Conservation (phyloP, 2,888 invertebrate genomes). For the Hypercompe scribonia region DNA sequence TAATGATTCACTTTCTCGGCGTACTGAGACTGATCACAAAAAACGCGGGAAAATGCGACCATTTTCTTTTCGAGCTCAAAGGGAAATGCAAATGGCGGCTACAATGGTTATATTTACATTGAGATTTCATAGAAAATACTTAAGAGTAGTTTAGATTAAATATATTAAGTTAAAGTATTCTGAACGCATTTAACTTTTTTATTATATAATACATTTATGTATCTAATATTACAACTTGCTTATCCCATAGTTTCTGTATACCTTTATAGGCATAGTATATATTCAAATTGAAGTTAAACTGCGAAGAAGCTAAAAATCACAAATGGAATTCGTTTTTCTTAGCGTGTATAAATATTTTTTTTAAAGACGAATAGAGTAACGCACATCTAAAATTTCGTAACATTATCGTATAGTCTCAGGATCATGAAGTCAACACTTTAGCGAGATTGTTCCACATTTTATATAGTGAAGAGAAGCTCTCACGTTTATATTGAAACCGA, state of each 20-base stretch:
- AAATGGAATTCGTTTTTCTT: no score
- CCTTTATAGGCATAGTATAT: background rate
- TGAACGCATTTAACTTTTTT: background rate
- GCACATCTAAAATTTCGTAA: no score
- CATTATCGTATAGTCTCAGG: no score
- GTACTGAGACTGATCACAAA: conserved; percentile 62
- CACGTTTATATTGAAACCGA: no score
- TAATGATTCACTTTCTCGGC: conserved; percentile 75
- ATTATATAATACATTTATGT: background rate
- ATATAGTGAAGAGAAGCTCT: no score
- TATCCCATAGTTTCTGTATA: background rate
- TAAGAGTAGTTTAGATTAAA: background rate
- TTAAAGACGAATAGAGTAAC: no score
- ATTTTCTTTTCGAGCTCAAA: conserved; percentile 74
- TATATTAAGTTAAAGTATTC: background rate
- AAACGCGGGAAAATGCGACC: conserved; percentile 66
- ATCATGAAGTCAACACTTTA: background rate
- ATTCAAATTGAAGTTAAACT: no score
- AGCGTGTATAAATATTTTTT: no score
- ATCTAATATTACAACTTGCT: background rate
- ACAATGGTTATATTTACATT: conserved; percentile 43
- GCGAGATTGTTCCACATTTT: background rate
- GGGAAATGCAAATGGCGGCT: conserved; percentile 76
- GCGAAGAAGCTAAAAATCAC: no score
- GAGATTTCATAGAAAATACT: conserved; percentile 19